Evolutionary conservation across 2,888 invertebrate genomes (phyloP).

Genomic region (Brachypalpus laphriformis): DNA sequence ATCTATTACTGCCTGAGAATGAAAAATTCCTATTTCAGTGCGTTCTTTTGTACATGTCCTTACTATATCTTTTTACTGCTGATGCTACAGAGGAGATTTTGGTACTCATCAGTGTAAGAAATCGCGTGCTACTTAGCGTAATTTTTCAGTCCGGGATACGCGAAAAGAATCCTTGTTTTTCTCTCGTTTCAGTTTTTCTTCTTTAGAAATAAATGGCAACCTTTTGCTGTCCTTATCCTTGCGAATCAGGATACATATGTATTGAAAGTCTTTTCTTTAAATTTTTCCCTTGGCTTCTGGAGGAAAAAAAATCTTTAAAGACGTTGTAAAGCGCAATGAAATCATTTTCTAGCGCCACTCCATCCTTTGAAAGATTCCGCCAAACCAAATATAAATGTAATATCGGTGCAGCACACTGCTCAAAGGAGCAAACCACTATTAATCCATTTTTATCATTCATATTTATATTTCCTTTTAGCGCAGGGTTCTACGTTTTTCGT

Average conservation of each 20-base stretch:
- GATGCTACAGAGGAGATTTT: not conserved
- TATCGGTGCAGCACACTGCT: not conserved
- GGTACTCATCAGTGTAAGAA: slow-evolving; percentile 27
- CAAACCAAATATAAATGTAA: not conserved
- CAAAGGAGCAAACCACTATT: not conserved
- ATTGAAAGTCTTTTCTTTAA: not conserved
- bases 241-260: not conserved
- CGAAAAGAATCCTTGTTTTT: not conserved
- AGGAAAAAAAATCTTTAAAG: not conserved
- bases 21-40: slow-evolving; percentile 42
- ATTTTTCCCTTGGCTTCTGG: not conserved
- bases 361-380: not conserved
- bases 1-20: slow-evolving; percentile 40
- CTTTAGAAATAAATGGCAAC: slow-evolving; percentile 24
- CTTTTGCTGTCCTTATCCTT: slow-evolving; percentile 18
- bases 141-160: slow-evolving; percentile 37
- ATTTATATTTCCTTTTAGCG: not conserved
- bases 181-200: not conserved
- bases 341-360: not conserved
- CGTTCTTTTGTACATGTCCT: not conserved
- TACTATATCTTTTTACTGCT: slow-evolving; percentile 2
- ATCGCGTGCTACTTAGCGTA: slow-evolving; percentile 29
- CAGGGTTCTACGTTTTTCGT: not conserved
- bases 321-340: slow-evolving; percentile 15
- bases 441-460: not conserved